Percentiles rank a stretch among this genome's conserved stretches.
These are phyloP conservation scores for Pavo muticus DNA, from an alignment of 2,113 vertebrate species.

Conservation along the genomic window DNA sequence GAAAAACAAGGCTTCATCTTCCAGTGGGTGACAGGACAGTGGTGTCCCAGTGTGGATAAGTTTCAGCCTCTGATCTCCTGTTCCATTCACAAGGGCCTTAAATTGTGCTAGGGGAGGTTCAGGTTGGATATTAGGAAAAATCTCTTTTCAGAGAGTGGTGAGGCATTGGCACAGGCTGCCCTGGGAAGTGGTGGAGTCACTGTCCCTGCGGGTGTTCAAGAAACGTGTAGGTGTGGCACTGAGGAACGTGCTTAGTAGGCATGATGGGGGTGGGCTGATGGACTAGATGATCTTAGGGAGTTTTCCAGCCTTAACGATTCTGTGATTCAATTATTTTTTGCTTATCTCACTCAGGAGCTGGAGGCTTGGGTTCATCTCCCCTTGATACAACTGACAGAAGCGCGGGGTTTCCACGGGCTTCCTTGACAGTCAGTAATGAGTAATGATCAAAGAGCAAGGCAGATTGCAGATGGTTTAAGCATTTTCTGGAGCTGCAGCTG, in stretches of 20 bases:
- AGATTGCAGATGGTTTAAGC: neutral
- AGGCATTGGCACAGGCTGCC: no score
- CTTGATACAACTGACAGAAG: neutral
- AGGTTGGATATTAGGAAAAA: no score
- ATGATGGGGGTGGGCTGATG: no score
- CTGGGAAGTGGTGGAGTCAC: no score
- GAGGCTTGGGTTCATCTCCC: neutral
- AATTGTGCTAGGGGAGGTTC: no score
- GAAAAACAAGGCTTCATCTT: neutral
- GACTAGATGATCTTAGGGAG: no score
- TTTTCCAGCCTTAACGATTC: no score
- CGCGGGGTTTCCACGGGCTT: neutral
- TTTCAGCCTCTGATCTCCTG: neutral
- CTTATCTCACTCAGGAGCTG: neutral
- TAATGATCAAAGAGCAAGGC: neutral
- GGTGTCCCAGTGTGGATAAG: neutral
- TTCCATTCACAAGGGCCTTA: neutral
- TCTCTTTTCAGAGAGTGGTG: no score
- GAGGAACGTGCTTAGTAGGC: no score
- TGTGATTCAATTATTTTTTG: neutral
- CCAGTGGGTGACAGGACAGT: fast-evolving
- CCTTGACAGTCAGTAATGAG: neutral
- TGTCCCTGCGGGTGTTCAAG: no score
- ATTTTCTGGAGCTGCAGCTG: neutral
- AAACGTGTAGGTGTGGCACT: no score